Evolutionary conservation across 2,797 vertebrate species (phyloP).

Genomic region (Novumbra hubbsi): DNA sequence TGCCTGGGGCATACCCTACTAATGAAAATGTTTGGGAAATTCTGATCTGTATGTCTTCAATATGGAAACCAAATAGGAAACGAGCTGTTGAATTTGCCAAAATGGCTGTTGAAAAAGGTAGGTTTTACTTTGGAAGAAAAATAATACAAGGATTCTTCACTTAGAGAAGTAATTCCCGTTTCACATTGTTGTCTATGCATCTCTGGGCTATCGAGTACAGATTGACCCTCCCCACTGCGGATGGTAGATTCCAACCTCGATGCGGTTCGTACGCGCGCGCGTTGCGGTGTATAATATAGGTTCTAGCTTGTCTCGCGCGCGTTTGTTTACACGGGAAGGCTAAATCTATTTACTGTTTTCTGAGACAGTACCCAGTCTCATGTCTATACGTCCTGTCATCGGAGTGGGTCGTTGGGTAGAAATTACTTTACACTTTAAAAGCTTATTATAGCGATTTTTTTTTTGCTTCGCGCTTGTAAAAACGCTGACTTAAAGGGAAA

Average conservation of each 20-base stretch:
- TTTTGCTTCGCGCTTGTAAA: not conserved
- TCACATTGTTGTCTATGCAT: not conserved
- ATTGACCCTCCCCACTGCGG: not conserved
- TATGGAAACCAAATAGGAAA: not conserved
- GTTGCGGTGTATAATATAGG: not conserved
- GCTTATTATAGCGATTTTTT: not conserved
- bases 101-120: not conserved
- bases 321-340: not conserved
- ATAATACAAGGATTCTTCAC: not conserved
- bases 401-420: not conserved
- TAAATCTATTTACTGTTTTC: not conserved
- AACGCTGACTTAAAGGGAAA: not conserved
- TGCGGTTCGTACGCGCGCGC: not conserved
- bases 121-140: not conserved
- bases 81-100: not conserved
- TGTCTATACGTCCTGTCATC: not conserved
- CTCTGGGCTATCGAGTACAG: not conserved
- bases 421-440: not conserved
- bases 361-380: not conserved
- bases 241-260: constrained; percentile 9
- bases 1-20: not conserved
- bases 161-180: not conserved
- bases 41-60: not conserved
- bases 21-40: not conserved
- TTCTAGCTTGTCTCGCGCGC: not conserved